Conservation (phyloP, 1,140 invertebrate genomes). For the Drosophila nigrodunni region DNA sequence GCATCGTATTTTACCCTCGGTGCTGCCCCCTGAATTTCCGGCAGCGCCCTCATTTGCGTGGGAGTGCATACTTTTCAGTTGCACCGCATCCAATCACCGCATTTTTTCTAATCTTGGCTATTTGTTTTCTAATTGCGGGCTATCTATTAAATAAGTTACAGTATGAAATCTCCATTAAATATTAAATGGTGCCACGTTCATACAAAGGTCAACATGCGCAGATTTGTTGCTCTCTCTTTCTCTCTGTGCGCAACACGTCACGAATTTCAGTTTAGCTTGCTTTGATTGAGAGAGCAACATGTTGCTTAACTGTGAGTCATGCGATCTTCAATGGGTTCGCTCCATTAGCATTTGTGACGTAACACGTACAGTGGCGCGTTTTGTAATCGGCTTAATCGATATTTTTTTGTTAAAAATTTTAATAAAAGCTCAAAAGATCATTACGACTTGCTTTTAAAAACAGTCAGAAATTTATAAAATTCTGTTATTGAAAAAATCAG, state of each 20-base stretch:
- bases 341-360: too few relatives aligned
- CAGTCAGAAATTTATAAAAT: too few relatives aligned
- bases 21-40: slow-evolving; percentile 42
- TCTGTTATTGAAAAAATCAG: too few relatives aligned
- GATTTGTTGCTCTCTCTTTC: background rate
- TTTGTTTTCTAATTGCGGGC: background rate
- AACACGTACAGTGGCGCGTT: too few relatives aligned
- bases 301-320: background rate
- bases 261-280: background rate
- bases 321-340: too few relatives aligned
- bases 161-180: slow-evolving; percentile 12
- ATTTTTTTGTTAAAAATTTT: too few relatives aligned
- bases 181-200: slow-evolving; percentile 1
- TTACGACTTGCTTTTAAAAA: too few relatives aligned
- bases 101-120: slow-evolving; percentile 27
- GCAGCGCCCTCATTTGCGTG: slow-evolving; percentile 85
- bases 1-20: slow-evolving; percentile 88
- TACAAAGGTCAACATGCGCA: slow-evolving; percentile 8
- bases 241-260: slow-evolving; percentile 35
- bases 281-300: background rate
- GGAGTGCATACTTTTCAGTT: slow-evolving; percentile 52
- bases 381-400: too few relatives aligned
- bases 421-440: too few relatives aligned
- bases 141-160: slow-evolving; percentile 5
- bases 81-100: slow-evolving; percentile 38